Conservation (phyloP, 30 jellyfish, hydroid and myxozoan species). For the Calvadosia cruxmelitensis region DNA sequence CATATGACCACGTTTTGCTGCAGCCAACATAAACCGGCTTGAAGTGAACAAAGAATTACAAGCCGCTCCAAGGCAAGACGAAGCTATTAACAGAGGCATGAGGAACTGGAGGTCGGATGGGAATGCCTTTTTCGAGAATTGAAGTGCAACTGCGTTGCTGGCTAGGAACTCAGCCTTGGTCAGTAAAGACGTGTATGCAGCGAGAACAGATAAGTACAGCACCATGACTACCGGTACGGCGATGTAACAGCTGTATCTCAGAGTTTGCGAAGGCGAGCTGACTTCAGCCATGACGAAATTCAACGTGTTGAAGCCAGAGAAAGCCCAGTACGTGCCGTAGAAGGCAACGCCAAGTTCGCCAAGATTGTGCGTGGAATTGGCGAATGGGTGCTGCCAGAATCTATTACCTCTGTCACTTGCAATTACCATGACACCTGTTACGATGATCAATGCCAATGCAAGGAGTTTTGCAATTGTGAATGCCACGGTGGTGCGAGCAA, state of each 20-base stretch:
- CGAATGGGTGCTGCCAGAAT: background rate
- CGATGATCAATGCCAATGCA: background rate
- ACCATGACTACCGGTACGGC: conserved; percentile 43
- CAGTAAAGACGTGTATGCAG: conserved; percentile 28
- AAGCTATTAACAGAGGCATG: conserved; percentile 52
- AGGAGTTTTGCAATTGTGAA: background rate
- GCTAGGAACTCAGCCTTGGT: conserved; percentile 20
- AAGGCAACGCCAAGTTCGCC: background rate
- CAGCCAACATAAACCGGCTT: conserved; percentile 48
- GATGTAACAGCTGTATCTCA: background rate
- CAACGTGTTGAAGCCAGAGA: background rate
- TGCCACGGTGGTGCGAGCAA: background rate
- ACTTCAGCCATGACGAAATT: background rate
- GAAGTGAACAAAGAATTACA: conserved; percentile 51
- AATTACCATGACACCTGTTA: background rate
- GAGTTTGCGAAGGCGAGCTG: background rate
- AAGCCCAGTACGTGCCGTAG: background rate
- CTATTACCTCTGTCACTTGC: background rate
- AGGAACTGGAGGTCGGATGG: conserved; percentile 27
- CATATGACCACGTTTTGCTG: conserved; percentile 73
- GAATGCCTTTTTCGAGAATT: conserved; percentile 27
- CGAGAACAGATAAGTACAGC: conserved; percentile 30
- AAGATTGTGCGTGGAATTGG: background rate
- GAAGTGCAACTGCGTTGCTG: conserved; percentile 35
- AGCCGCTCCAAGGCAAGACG: conserved; percentile 59